Percentiles rank a stretch among this genome's conserved stretches.
phyloP scores from a whole-genome alignment of 2,888 invertebrate species.

The Orchestes rusci region DNA sequence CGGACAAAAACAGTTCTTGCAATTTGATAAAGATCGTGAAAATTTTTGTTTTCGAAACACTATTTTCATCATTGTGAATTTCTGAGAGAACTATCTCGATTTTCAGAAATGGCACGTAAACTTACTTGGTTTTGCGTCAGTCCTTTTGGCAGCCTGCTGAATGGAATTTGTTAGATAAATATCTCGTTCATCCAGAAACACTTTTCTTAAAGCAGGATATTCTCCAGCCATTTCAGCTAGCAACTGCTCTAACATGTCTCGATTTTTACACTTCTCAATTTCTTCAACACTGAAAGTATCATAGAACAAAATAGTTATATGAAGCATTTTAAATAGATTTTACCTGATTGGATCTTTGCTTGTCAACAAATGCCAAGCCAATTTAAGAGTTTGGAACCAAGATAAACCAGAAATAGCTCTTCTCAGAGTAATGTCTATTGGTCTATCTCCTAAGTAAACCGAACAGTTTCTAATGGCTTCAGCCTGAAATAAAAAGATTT shows the following conservation, averaged over 20 bases:
- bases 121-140: slow-evolving; percentile 11
- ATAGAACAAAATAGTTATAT: not conserved
- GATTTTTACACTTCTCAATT: slow-evolving; percentile 88
- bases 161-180: slow-evolving; percentile 83
- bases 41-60: too few species aligned
- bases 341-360: slow-evolving; percentile 75
- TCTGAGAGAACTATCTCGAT: not conserved
- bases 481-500: slow-evolving; percentile 49
- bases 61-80: slow-evolving; percentile 10
- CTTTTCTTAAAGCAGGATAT: slow-evolving; percentile 84
- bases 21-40: too few species aligned
- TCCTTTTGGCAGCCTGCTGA: slow-evolving; percentile 55
- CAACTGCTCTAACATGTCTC: slow-evolving; percentile 85
- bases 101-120: too few species aligned
- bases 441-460: slow-evolving; percentile 87
- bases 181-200: slow-evolving; percentile 92
- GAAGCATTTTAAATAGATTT: slow-evolving; percentile 2
- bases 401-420: slow-evolving; percentile 81
- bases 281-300: slow-evolving; percentile 67
- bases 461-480: slow-evolving; percentile 71
- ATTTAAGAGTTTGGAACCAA: slow-evolving; percentile 80
- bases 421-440: slow-evolving; percentile 85
- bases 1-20: too few species aligned
- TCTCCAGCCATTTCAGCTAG: slow-evolving; percentile 89
- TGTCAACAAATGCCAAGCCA: slow-evolving; percentile 80